phyloP scores from a whole-genome alignment of 2,113 vertebrate genomes.

The human (Homo sapiens) region GRCh38 chr20:63259001-63259500 shows the following conservation, averaged over 20 bases:
- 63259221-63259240: neutral
- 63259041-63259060: neutral
- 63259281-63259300: neutral
- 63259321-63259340: neutral
- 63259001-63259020: neutral
- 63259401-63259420: too few relatives aligned
- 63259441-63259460: neutral
- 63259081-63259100: neutral
- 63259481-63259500: neutral
- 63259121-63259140: neutral
- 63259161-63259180: neutral
- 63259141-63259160: neutral
- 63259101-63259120: neutral
- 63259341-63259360: neutral
- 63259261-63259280: neutral
- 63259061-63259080: neutral
- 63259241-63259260: neutral
- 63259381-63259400: neutral
- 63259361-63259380: neutral
- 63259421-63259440: neutral
- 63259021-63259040: fast-evolving
- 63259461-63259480: neutral
- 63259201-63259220: neutral
- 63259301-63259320: neutral
- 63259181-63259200: neutral